A percentile compares a stretch with the other conserved stretches of the same genome.
These are phyloP conservation scores for Mimachlamys varia DNA, from an alignment of 2,888 invertebrate genomes.

Conservation along the genomic window DNA sequence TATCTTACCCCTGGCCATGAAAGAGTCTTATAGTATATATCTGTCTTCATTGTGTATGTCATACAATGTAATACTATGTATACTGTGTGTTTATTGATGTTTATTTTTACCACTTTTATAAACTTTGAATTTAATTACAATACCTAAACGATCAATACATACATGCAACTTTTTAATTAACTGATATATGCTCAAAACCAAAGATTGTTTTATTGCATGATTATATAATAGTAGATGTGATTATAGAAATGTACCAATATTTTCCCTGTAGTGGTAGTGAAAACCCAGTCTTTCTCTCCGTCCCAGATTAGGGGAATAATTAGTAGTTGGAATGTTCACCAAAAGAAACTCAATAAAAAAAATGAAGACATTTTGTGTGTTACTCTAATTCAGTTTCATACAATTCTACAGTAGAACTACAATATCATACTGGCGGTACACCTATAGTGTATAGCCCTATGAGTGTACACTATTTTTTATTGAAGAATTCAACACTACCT, in stretches of 20 bases:
- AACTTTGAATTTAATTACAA: not conserved
- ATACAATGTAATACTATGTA: no score
- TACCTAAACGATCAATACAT: not conserved
- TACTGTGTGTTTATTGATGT: no score
- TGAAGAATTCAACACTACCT: no score
- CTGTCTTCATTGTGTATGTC: no score
- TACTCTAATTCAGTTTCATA: no score
- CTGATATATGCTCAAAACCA: not conserved
- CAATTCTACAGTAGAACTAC: no score
- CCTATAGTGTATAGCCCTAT: no score
- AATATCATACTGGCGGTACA: no score
- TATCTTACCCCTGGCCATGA: no score
- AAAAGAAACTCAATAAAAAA: not conserved
- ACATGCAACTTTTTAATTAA: no score
- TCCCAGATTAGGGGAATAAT: not conserved
- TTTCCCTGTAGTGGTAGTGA: constrained; percentile 1
- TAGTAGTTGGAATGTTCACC: constrained; percentile 10
- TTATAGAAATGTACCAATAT: not conserved
- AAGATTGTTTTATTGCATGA: not conserved
- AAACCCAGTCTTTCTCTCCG: not conserved
- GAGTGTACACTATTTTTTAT: no score
- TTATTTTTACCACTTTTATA: not conserved
- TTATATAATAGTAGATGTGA: not conserved
- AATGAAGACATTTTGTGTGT: not conserved
- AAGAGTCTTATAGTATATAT: no score